phyloP scores from a whole-genome alignment of 2,888 invertebrate genomes.

The Apocheima hispidaria region DNA sequence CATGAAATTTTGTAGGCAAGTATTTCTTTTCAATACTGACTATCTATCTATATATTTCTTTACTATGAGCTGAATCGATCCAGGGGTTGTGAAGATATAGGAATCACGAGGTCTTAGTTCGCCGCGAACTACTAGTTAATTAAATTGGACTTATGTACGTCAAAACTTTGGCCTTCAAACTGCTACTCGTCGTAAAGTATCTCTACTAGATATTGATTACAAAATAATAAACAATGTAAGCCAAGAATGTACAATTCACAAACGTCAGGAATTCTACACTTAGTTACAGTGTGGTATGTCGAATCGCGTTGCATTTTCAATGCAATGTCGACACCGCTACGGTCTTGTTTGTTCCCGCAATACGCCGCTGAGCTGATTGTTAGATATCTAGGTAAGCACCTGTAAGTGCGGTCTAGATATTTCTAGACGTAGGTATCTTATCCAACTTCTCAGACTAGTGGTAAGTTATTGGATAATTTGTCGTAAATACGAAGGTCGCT shows the following conservation, averaged over 20 bases:
- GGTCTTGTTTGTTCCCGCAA: slow-evolving; percentile 53
- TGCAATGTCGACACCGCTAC: slow-evolving; percentile 60
- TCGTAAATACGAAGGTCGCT: slow-evolving; percentile 4
- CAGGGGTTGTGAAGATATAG: too few species aligned
- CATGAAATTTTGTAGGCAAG: too few species aligned
- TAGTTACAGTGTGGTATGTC: slow-evolving; percentile 40
- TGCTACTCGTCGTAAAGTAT: neutral
- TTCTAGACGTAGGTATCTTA: neutral
- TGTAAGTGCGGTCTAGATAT: neutral
- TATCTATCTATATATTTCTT: too few species aligned
- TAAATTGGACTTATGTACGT: too few species aligned
- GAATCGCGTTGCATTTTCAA: slow-evolving; percentile 59
- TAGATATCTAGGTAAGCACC: slow-evolving; percentile 13
- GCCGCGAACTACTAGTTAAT: too few species aligned
- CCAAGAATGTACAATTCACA: neutral
- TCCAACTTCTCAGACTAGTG: slow-evolving; percentile 5
- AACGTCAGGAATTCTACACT: slow-evolving; percentile 1
- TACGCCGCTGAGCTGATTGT: slow-evolving; percentile 34
- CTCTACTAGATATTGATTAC: neutral
- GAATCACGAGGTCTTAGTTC: too few species aligned
- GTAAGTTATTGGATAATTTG: neutral
- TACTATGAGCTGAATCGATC: too few species aligned
- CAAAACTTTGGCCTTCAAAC: neutral
- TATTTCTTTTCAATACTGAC: too few species aligned
- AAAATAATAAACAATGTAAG: slow-evolving; percentile 5